Percentiles rank a stretch among this genome's conserved stretches.
Evolutionary conservation across 64 coral and sea anemone species (phyloP).

Genomic region (Montipora cactus): DNA sequence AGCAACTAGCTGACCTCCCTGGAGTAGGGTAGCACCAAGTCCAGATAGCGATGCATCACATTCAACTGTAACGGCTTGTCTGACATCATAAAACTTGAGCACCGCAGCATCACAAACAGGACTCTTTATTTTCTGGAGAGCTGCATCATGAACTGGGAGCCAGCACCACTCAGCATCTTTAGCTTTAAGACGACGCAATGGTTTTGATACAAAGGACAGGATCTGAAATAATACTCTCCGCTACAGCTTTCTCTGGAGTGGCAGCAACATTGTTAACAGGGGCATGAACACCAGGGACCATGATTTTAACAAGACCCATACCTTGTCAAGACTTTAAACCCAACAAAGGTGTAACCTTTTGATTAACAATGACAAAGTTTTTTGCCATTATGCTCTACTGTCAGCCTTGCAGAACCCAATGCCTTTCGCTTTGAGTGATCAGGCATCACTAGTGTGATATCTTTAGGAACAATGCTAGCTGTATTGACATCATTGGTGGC

Average conservation of each 20-base stretch:
- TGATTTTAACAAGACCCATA: slow-evolving; percentile 48
- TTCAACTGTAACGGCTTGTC: slow-evolving; percentile 47
- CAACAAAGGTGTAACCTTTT: no score
- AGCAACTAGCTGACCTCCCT: slow-evolving; percentile 56
- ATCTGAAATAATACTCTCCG: slow-evolving; percentile 44
- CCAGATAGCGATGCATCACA: slow-evolving; percentile 52
- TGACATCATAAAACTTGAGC: slow-evolving; percentile 58
- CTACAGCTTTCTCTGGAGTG: slow-evolving; percentile 17
- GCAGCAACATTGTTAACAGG: slow-evolving; percentile 39
- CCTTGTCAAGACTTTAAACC: slow-evolving; percentile 59
- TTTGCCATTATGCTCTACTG: slow-evolving; percentile 51
- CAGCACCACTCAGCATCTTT: slow-evolving; percentile 68
- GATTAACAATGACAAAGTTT: slow-evolving; percentile 34
- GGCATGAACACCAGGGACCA: slow-evolving; percentile 25
- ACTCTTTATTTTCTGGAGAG: slow-evolving; percentile 44
- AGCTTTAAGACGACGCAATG: not conserved
- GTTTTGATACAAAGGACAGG: slow-evolving; percentile 1
- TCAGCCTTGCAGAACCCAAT: slow-evolving; percentile 45
- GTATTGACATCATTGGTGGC: slow-evolving; percentile 35
- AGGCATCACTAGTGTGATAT: slow-evolving; percentile 54
- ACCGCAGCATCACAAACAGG: slow-evolving; percentile 52
- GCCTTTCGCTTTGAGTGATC: slow-evolving; percentile 64
- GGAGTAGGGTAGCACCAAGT: slow-evolving; percentile 48
- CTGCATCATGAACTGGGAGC: slow-evolving; percentile 54
- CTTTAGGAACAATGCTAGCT: slow-evolving; percentile 41